A percentile compares a stretch with the other conserved stretches of the same genome.
Conservation (phyloP, 2,113 vertebrate genomes). For the Clarias gariepinus region DNA sequence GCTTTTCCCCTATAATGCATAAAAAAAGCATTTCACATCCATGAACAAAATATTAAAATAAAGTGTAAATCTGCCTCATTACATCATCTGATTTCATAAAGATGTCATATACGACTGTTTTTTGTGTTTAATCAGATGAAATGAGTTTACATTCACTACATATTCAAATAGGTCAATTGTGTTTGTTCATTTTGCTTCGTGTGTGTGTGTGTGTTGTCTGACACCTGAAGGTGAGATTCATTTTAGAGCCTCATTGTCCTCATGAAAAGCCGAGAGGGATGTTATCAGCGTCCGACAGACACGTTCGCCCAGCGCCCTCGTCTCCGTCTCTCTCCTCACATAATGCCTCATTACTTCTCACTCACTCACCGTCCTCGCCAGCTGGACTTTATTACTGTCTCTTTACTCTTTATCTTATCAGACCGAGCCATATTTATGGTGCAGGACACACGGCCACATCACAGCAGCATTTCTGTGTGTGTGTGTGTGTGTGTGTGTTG, state of each 20-base stretch:
- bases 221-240: constrained; percentile 38
- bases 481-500: constrained; percentile 22
- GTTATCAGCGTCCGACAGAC: constrained; percentile 71
- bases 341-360: constrained; percentile 67
- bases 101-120: too few species aligned
- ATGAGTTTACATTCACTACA: background rate
- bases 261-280: constrained; percentile 64
- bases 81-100: too few species aligned
- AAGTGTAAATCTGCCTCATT: too few species aligned
- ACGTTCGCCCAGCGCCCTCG: constrained; percentile 44
- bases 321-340: constrained; percentile 6
- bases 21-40: background rate
- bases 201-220: background rate
- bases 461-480: constrained; percentile 40
- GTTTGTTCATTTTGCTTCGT: background rate
- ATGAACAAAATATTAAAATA: background rate
- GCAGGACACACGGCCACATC: constrained; percentile 51
- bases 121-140: background rate
- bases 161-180: background rate
- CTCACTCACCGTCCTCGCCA: constrained; percentile 18
- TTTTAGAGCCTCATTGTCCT: constrained; percentile 67
- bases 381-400: constrained; percentile 54
- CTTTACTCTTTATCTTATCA: constrained; percentile 62
- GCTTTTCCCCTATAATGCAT: background rate
- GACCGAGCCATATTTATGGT: constrained; percentile 60